Evolutionary conservation across 2,888 invertebrate genomes (phyloP).

Genomic region (Cyaniris semiargus): DNA sequence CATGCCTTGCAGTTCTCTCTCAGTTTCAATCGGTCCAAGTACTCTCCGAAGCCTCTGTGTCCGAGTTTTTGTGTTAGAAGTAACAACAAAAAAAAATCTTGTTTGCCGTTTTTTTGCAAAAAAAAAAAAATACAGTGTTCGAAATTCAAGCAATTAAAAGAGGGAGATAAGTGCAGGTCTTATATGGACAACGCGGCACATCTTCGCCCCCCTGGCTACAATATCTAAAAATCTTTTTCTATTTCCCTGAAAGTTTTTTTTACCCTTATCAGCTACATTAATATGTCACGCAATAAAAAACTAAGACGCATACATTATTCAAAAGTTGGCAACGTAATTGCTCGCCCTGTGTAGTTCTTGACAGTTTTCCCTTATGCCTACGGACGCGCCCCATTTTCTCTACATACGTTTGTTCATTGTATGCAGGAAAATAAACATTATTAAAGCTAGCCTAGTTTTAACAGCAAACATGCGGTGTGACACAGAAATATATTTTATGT

Average conservation of each 20-base stretch:
- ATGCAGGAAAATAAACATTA: slow-evolving; percentile 13
- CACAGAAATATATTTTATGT: slow-evolving; percentile 13
- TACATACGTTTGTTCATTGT: background rate
- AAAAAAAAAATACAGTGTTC: too few relatives aligned
- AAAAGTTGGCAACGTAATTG: slow-evolving; percentile 6
- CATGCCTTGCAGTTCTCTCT: too few relatives aligned
- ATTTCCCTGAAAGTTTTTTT: background rate
- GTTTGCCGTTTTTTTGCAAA: too few relatives aligned
- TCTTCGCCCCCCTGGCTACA: too few relatives aligned
- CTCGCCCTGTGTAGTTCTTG: background rate
- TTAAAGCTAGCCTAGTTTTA: slow-evolving; percentile 24
- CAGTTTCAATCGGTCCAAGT: too few relatives aligned
- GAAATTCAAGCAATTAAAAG: too few relatives aligned
- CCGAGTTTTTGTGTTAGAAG: too few relatives aligned
- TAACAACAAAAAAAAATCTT: too few relatives aligned
- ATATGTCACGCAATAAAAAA: background rate
- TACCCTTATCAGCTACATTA: background rate
- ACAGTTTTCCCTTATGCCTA: slow-evolving; percentile 10
- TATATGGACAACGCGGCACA: too few relatives aligned
- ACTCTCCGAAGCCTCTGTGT: too few relatives aligned
- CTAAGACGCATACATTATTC: background rate
- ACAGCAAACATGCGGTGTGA: slow-evolving; percentile 1
- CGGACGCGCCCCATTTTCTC: slow-evolving; percentile 9
- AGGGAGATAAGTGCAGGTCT: too few relatives aligned
- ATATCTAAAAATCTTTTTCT: background rate